Evolutionary conservation across 2,113 vertebrate species (phyloP).

Genomic region (Caretta caretta): DNA sequence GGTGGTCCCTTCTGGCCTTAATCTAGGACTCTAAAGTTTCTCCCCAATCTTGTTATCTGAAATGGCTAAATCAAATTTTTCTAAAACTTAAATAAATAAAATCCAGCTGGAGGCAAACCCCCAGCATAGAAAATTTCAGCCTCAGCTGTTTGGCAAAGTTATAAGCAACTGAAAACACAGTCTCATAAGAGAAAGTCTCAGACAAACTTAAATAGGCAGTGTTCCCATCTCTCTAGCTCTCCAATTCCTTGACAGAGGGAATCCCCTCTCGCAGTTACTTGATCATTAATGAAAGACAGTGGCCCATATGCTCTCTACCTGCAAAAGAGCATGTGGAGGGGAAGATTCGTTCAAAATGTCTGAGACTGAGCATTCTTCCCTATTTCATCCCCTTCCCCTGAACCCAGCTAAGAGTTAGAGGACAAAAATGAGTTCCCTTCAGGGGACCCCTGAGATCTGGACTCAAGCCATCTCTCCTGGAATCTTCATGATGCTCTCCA

Average conservation of each 20-base stretch:
- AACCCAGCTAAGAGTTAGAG: neutral
- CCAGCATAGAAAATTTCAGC: neutral
- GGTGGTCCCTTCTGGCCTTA: neutral
- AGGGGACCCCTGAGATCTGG: neutral
- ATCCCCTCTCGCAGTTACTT: too few species aligned
- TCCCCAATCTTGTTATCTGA: neutral
- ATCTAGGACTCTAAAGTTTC: neutral
- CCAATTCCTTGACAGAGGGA: neutral
- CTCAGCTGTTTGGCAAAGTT: accelerated
- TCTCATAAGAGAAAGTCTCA: neutral
- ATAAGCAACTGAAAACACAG: neutral
- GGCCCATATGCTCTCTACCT: neutral
- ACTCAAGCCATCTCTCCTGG: neutral
- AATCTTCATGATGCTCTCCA: neutral
- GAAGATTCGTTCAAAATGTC: too few species aligned
- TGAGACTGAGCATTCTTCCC: neutral
- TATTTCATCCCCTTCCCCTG: neutral
- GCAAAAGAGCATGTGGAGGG: neutral
- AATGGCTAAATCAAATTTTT: neutral
- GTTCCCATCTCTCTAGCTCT: too few species aligned
- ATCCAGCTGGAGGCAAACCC: neutral
- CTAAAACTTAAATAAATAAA: neutral
- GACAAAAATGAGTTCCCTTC: neutral
- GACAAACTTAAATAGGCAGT: neutral
- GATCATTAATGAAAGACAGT: too few species aligned